Conservation (phyloP, 2,797 vertebrate genomes). For the Darevskia nairensis region DNA sequence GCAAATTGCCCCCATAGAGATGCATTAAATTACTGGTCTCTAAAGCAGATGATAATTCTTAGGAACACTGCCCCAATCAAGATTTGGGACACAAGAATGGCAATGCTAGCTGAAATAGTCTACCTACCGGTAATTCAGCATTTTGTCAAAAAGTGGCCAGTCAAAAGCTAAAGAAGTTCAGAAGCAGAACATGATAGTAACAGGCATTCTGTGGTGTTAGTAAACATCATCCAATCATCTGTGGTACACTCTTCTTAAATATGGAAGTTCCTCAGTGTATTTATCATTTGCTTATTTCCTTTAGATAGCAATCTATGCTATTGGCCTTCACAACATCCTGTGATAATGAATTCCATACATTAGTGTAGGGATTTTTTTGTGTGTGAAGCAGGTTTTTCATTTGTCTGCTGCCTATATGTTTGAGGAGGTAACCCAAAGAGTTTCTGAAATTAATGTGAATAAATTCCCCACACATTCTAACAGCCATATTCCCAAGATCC, state of each 20-base stretch:
- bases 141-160: neutral
- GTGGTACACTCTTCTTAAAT: neutral
- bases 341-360: constrained; percentile 2
- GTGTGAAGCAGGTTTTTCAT: neutral
- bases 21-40: neutral
- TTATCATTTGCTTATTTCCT: neutral
- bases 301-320: neutral
- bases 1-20: neutral
- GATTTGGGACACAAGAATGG: neutral
- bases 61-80: neutral
- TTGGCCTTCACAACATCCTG: neutral
- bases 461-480: neutral
- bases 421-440: neutral
- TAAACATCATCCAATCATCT: neutral
- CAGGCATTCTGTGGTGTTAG: neutral
- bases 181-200: neutral
- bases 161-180: neutral
- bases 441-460: neutral
- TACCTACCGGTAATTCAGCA: neutral
- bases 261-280: neutral
- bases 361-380: neutral
- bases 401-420: neutral
- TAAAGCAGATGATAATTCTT: neutral
- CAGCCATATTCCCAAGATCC: neutral
- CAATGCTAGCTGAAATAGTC: neutral